Evolutionary conservation across 2,888 invertebrate species (phyloP).

Genomic region (Pristionchus arcanus): DNA sequence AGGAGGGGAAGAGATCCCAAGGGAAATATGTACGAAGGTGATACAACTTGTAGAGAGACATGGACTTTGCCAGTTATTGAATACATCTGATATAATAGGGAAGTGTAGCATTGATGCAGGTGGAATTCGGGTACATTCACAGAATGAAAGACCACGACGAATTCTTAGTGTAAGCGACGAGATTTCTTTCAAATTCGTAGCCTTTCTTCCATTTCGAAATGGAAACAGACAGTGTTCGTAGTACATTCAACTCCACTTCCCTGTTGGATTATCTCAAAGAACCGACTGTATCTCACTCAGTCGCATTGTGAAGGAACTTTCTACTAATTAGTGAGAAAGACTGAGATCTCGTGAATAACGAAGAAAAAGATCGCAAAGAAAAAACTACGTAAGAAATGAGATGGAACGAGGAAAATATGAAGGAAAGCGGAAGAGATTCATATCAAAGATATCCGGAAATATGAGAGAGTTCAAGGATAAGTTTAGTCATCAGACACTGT

Average conservation of each 20-base stretch:
- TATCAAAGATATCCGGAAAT: background rate
- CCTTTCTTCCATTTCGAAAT: constrained; percentile 2
- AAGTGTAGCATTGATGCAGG: background rate
- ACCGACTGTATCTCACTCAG: background rate
- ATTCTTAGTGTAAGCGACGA: background rate
- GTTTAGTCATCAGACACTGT: background rate
- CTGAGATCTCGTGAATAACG: background rate
- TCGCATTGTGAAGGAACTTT: background rate
- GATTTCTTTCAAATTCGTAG: background rate
- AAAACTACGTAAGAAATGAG: background rate
- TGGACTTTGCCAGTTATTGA: background rate
- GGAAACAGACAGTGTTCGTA: constrained; percentile 19
- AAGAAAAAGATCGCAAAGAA: background rate
- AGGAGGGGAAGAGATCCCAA: background rate
- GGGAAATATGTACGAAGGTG: constrained; percentile 44
- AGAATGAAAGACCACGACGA: background rate
- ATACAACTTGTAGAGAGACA: background rate
- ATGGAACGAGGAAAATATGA: background rate
- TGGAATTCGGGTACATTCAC: background rate
- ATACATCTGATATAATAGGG: background rate
- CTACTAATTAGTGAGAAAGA: background rate
- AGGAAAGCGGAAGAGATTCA: background rate
- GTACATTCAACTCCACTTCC: background rate
- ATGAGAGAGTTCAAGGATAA: background rate
- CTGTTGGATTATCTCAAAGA: background rate